Conservation (phyloP, 2,888 invertebrate species). For the Icerya purchasi region DNA sequence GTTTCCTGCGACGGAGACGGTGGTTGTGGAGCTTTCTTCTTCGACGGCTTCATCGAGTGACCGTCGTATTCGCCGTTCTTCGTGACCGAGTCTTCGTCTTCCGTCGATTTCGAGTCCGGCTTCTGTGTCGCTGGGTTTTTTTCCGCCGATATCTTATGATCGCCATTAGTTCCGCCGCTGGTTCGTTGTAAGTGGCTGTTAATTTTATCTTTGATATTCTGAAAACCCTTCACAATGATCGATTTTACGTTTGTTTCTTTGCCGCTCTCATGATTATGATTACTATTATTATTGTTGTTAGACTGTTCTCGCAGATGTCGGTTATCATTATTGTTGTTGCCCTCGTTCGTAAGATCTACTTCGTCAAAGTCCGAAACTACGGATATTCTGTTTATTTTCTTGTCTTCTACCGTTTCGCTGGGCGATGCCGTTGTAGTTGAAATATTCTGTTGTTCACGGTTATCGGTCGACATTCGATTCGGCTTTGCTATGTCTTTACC, state of each 20-base stretch:
- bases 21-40: conserved; percentile 52
- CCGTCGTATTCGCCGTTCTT: conserved; percentile 15
- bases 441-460: neutral
- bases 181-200: conserved; percentile 16
- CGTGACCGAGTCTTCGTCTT: conserved; percentile 18
- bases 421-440: conserved; percentile 5
- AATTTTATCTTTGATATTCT: conserved; percentile 30
- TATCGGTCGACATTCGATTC: no score
- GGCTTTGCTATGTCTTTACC: neutral
- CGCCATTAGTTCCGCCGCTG: neutral
- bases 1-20: conserved; percentile 26
- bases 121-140: conserved; percentile 16
- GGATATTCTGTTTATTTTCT: conserved; percentile 6
- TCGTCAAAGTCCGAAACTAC: conserved; percentile 16
- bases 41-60: conserved; percentile 32
- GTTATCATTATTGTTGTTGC: neutral
- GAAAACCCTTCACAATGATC: conserved; percentile 21
- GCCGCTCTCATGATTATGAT: neutral
- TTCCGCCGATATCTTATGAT: conserved; percentile 8
- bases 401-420: conserved; percentile 2
- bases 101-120: conserved; percentile 5
- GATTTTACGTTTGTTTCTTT: conserved; percentile 19
- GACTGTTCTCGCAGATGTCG: no score
- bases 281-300: no score
- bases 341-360: conserved; percentile 14